Base-by-base conservation (phyloP, 2,888 invertebrate species). In the Sesamia inferens region DNA sequence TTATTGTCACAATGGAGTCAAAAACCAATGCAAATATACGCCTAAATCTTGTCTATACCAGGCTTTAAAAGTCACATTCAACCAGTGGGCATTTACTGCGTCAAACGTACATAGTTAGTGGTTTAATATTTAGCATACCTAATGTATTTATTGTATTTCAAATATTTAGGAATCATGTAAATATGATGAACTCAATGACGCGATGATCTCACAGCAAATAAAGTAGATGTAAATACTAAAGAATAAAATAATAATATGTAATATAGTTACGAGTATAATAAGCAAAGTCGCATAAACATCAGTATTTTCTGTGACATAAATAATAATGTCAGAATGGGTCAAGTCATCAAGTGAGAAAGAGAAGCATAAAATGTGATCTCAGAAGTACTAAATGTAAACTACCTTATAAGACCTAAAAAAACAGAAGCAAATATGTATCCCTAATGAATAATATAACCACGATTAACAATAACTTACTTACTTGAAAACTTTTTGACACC, bases 181-280 rank as follows among this genome's bases (percentile, higher is more conserved):
- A 81, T 81, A 82, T 78, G 44, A 74, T 77, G 78, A 74, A 81
- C 74, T 78, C 78, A 48, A 71, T 39, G 68, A 81, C 78, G 81
- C 81, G 81, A 81, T 78, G 81, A 82, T 81, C 81, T 81, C 78
- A 81, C 81, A 59, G 82, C 68, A 81, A 81, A 82, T 78, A 74
- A 69, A 54, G 66, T 81, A 81, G 81, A 57, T 81, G 81, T 81
- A 81, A 61, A 81, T 81, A 81, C 10, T 71, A 51, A 71, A 19
- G 54, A 51, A 54, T 67, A 71, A 69, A 68, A 39, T 74, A 69
- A 65, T 16, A 51, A 24, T 39, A 55, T 10, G 31, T 47, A 31
- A 70, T 57, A 13, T 68, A 71, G 19, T 5, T 48, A n/a, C n/a
- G n/a, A n/a, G n/a, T n/a, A 64, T 39, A 6, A 22, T 65, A 55